Conservation (phyloP, 37 sponge, comb jelly and placozoan species). For the Theonella swinhoei region DNA sequence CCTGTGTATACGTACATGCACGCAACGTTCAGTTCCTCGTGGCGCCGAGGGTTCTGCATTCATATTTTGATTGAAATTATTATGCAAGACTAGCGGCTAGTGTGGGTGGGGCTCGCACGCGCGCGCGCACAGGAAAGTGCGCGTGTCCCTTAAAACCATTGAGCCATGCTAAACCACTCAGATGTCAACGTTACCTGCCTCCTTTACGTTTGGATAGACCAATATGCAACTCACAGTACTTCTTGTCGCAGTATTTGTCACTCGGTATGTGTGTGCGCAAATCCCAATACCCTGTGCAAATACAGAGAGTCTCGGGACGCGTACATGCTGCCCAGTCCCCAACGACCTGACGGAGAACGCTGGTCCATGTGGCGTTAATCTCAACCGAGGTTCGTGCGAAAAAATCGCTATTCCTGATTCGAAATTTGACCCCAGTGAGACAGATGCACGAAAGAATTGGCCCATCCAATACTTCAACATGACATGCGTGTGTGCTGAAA, state of each 20-base stretch:
- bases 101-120: no score
- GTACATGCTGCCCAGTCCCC: background rate
- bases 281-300: background rate
- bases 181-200: no score
- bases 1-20: no score
- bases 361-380: background rate
- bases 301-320: background rate
- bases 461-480: background rate
- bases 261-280: background rate
- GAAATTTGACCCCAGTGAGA: background rate
- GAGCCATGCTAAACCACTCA: no score
- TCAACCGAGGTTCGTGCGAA: background rate
- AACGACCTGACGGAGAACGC: background rate
- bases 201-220: no score
- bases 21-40: no score
- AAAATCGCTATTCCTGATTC: background rate
- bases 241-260: background rate
- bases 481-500: background rate
- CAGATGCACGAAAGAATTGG: background rate
- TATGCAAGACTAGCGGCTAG: no score
- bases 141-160: no score
- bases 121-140: no score
- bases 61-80: no score
- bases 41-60: no score
- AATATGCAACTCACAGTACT: no score